Evolutionary conservation across 2,113 vertebrate species (phyloP).

Genomic region (Mobula hypostoma): DNA sequence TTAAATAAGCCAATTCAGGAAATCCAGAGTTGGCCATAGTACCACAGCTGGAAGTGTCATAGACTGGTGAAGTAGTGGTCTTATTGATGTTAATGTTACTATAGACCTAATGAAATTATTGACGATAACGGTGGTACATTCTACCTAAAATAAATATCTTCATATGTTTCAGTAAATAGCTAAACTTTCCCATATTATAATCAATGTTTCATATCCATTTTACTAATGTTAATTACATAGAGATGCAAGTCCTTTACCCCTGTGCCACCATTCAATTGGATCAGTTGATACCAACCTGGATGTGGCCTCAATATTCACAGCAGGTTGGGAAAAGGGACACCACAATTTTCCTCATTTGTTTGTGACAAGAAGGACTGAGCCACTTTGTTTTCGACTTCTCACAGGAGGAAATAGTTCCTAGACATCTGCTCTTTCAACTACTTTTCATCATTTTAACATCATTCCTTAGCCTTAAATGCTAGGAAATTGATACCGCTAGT

Average conservation of each 20-base stretch:
- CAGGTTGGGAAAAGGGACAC: background rate
- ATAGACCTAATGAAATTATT: too few relatives aligned
- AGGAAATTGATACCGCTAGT: background rate
- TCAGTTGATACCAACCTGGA: background rate
- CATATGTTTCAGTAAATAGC: too few relatives aligned
- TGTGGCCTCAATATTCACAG: background rate
- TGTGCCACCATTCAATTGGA: background rate
- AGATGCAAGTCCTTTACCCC: background rate
- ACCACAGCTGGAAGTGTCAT: too few relatives aligned
- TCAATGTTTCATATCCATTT: too few relatives aligned
- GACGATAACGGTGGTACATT: too few relatives aligned
- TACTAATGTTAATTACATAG: too few relatives aligned
- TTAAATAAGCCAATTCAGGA: too few relatives aligned
- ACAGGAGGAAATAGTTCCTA: background rate
- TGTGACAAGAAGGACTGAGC: background rate
- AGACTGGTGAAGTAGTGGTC: too few relatives aligned
- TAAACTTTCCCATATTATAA: too few relatives aligned
- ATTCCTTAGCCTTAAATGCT: background rate
- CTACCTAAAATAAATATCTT: too few relatives aligned
- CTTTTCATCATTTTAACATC: background rate
- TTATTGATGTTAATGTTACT: too few relatives aligned
- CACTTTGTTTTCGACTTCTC: background rate
- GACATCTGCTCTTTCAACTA: background rate
- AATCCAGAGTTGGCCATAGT: too few relatives aligned
- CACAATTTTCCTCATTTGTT: background rate